Base-by-base conservation (phyloP, 37 sponge, comb jelly and placozoan species). In the Eunapius fragilis region DNA sequence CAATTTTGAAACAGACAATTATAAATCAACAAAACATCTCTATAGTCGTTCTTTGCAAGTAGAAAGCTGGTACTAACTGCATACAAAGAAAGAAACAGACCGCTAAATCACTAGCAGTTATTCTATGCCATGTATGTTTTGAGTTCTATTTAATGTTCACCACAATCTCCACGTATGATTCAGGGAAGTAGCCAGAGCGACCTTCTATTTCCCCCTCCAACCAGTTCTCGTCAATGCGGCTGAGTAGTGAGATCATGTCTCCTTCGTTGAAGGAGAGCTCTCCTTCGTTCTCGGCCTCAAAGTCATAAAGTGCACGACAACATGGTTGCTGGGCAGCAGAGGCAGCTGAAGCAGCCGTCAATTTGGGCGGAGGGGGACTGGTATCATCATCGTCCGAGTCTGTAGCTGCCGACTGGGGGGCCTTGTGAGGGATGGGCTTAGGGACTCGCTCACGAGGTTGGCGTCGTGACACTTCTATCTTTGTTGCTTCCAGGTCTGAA, bases 211-310 rank as follows among this genome's bases (percentile, higher is more conserved):
- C 91, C 24, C 99, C 99, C 69, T 98, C 99, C 37, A 93, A 74
- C 99, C 99, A 98, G 75, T 98, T 98, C 37, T 97, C 97, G 84
- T 98, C 99, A 37, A 98, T 88, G 72, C 83, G 81, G 32, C 33
- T 68, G 2, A 81, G 85, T 28, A 98, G 88, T 25, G 32, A 90
- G 70, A 98, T 95, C 41, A 83, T 91, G 81, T 97, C 95, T 25
- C 97, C 97, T 78, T 97, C 97, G n/a, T 88, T 89, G 85, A 98
- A 95, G 0, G 79, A 92, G 32, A 98, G 91, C 45, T 98, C 99
- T 23, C 94, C 92, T 17, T 95, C 97, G 31, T 93, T 95, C 76
- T 98, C 99, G 0, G 99, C 82, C 35, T 96, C 97, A 93, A 98
- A 98, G 87, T 98, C 99, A 50, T 89, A 98, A 67, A 98, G 75